Percentiles rank a stretch among this genome's conserved stretches.
Conservation (phyloP, 2,888 invertebrate species). For the Scaptomyza flava region DNA sequence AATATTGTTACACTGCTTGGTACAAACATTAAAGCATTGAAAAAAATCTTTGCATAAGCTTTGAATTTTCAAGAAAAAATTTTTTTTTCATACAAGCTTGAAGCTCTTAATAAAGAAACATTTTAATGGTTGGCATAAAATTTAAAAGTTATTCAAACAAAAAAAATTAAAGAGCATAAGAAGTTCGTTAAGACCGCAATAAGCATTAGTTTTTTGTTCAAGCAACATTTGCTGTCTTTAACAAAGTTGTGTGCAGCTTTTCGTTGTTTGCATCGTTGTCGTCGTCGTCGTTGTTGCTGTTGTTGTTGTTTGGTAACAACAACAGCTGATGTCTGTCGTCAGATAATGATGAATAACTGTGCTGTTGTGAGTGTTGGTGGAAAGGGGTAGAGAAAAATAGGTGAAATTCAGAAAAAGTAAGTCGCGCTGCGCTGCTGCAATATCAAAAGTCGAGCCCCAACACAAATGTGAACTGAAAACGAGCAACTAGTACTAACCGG, state of each 20-base stretch:
- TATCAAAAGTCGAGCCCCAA: conserved; percentile 36
- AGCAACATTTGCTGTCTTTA: conserved; percentile 36
- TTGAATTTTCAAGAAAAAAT: too few relatives aligned
- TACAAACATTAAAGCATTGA: too few relatives aligned
- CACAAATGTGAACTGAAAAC: conserved; percentile 11
- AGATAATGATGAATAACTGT: conserved; percentile 71
- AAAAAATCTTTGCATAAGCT: too few relatives aligned
- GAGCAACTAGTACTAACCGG: conserved; percentile 3
- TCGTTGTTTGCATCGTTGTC: conserved; percentile 50
- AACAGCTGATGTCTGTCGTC: conserved; percentile 68
- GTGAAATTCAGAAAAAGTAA: conserved; percentile 63
- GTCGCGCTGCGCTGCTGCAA: conserved; percentile 50
- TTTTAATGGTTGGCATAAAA: too few relatives aligned
- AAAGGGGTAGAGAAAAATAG: conserved; percentile 40
- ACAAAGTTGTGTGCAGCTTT: conserved; percentile 54
- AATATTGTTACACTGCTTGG: too few relatives aligned
- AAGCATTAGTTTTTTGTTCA: not conserved
- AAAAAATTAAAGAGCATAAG: conserved; percentile 10
- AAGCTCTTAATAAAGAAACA: too few relatives aligned
- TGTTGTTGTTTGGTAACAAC: conserved; percentile 57
- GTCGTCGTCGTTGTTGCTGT: conserved; percentile 19
- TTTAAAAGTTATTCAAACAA: too few relatives aligned
- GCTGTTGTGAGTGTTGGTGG: conserved; percentile 37
- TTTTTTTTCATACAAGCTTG: too few relatives aligned
- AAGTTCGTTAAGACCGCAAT: not conserved